These are phyloP conservation scores for Caerostris extrusa DNA, from an alignment of 1,140 invertebrate genomes.

Conservation along the genomic window DNA sequence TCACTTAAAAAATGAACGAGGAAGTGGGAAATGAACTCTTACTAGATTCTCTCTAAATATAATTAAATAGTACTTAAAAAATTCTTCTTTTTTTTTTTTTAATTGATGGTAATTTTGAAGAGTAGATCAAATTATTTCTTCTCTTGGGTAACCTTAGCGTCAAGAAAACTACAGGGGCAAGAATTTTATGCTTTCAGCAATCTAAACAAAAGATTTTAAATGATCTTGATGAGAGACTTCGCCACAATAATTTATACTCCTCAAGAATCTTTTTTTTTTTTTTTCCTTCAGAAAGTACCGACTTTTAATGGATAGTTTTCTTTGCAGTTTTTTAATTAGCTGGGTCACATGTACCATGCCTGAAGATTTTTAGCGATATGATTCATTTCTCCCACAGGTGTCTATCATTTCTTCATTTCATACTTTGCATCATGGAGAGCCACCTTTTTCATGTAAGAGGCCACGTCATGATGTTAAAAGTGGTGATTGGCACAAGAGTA, in stretches of 20 bases:
- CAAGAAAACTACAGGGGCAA: neutral
- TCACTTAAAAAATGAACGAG: too few species aligned
- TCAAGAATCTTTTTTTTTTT: neutral
- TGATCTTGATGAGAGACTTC: slow-evolving; percentile 7
- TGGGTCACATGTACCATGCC: slow-evolving; percentile 56
- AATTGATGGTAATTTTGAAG: neutral
- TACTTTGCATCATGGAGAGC: too few species aligned
- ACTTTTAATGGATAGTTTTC: slow-evolving; percentile 56
- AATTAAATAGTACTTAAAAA: neutral
- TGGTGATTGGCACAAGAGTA: too few species aligned
- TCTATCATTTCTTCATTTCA: slow-evolving; percentile 6
- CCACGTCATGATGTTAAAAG: too few species aligned
- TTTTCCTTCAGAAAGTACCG: neutral
- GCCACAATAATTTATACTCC: slow-evolving; percentile 48
- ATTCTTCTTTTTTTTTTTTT: neutral
- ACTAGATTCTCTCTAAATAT: neutral
- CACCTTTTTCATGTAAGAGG: too few species aligned
- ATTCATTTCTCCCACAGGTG: slow-evolving; percentile 65
- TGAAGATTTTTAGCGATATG: slow-evolving; percentile 56
- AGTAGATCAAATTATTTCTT: neutral
- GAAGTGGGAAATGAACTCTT: neutral
- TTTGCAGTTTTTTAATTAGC: slow-evolving; percentile 66
- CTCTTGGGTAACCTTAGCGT: neutral
- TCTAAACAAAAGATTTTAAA: slow-evolving; percentile 18
- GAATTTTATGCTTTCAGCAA: neutral